Evolutionary conservation across 2,113 vertebrate genomes (phyloP).

Genomic region (Ibidorhyncha struthersii): DNA sequence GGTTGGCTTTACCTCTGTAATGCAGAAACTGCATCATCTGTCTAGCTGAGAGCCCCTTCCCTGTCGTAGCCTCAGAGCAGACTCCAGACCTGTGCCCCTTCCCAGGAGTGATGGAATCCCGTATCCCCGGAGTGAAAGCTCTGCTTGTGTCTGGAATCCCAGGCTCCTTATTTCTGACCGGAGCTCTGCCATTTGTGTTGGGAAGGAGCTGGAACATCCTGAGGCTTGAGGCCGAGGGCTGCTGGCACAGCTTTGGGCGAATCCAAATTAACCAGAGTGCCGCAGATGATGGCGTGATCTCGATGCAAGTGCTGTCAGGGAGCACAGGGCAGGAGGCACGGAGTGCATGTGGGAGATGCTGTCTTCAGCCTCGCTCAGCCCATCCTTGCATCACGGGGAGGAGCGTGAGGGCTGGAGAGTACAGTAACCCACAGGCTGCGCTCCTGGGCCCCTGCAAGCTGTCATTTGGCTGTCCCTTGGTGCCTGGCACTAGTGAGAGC

Average conservation of each 20-base stretch:
- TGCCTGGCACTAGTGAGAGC: not conserved
- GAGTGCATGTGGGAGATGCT: not conserved
- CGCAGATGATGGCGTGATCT: not conserved
- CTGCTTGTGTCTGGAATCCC: not conserved
- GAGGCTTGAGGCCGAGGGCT: not conserved
- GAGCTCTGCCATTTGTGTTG: not conserved
- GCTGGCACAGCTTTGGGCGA: not conserved
- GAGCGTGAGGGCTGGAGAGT: not conserved
- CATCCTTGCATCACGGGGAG: accelerated
- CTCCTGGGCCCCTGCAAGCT: accelerated
- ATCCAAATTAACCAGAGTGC: not conserved
- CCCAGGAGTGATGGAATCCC: not conserved
- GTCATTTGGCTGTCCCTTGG: not conserved
- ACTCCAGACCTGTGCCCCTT: not conserved
- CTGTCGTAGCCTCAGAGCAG: not conserved
- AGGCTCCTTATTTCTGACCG: not conserved
- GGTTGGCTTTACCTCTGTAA: not conserved
- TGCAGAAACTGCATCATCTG: not conserved
- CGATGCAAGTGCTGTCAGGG: not conserved
- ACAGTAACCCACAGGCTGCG: not conserved
- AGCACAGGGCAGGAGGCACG: not conserved
- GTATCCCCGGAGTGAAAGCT: not conserved
- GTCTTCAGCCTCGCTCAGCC: not conserved
- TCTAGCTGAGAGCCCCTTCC: not conserved
- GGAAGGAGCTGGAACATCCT: not conserved